Evolutionary conservation across 2,113 vertebrate genomes (phyloP).

Genomic region (Scartelaos histophorus): DNA sequence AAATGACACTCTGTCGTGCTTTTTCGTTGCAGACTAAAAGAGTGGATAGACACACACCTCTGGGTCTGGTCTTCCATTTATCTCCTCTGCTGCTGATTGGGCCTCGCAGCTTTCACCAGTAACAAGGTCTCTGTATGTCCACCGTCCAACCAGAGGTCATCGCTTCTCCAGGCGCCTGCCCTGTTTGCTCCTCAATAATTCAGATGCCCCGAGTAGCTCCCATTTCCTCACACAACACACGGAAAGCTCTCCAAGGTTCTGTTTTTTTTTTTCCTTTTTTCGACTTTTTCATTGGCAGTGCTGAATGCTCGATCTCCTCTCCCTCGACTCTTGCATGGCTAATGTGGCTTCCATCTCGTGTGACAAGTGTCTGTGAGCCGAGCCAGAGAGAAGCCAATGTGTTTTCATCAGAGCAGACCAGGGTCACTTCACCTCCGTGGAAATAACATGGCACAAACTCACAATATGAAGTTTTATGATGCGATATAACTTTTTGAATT

Average conservation of each 20-base stretch:
- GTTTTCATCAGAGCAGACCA: slow-evolving; percentile 58
- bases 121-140: slow-evolving; percentile 37
- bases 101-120: slow-evolving; percentile 34
- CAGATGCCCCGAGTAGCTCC: slow-evolving; percentile 14
- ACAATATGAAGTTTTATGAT: background rate
- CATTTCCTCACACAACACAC: slow-evolving; percentile 11
- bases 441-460: background rate
- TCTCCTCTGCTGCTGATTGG: slow-evolving; percentile 33
- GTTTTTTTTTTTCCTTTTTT: slow-evolving; percentile 23
- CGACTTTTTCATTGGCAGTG: background rate
- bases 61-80: slow-evolving; percentile 32
- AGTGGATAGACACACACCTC: background rate
- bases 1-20: background rate
- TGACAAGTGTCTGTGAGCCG: slow-evolving; percentile 48
- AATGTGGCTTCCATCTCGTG: slow-evolving; percentile 50
- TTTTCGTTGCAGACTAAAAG: slow-evolving; percentile 17
- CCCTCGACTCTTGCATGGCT: slow-evolving; percentile 55
- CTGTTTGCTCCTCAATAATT: slow-evolving; percentile 46
- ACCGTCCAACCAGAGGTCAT: slow-evolving; percentile 35
- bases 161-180: slow-evolving; percentile 1
- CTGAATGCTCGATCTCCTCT: slow-evolving; percentile 36
- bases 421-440: slow-evolving; percentile 21
- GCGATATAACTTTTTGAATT: background rate
- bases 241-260: slow-evolving; percentile 11
- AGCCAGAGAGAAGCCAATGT: slow-evolving; percentile 45